Evolutionary conservation across 2,888 invertebrate species (phyloP), one percentile per base, ranked within the genome.

Genomic region (Azorinus chamasolen): DNA sequence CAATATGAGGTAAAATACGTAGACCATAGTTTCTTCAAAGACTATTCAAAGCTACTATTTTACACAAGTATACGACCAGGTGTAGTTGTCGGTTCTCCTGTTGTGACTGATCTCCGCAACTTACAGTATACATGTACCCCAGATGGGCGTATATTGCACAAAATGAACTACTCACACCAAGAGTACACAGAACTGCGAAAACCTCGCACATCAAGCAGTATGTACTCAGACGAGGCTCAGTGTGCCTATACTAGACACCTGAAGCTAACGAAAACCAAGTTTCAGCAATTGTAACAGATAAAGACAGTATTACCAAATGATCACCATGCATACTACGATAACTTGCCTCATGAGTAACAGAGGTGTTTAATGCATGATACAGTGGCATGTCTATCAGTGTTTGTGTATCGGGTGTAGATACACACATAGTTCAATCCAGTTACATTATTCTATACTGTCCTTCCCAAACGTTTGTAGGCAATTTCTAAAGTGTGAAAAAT

Each of bases 21-120:
- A 22, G 55, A 74, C 62, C 57, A 65, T 27, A 43, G 3, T 1
- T 79, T 74, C 39, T 57, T 58, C 25, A 12, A 37, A 24, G 25
- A 58, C 1, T 50, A 54, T 48, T 58, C 64, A 25, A 43, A 41
- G 14, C 39, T 73, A 43, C 16, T 25, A 12, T 53, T 41, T 24
- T 70, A 73, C 45, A 43, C 20, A 12, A 64, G 58, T 24, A 79
- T 70, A 18, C 25, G 64, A 25, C 73, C 66, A 18, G 69, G 78
- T 3, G 20, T 24, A 32, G 32, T 37, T 18, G 58, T 45, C 14
- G 73, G 64, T 18, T 27, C 59, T 10, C 73, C 78, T 8, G 64
- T 63, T 37, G 73, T 74, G 1, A 53, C 59, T 18, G 65, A 74
- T 50, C 64, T 74, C 16, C 22, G 65, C 1, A 62, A 39, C 18